Evolutionary conservation across 2,888 invertebrate genomes (phyloP).

Genomic region (Chrysina gloriosa): DNA sequence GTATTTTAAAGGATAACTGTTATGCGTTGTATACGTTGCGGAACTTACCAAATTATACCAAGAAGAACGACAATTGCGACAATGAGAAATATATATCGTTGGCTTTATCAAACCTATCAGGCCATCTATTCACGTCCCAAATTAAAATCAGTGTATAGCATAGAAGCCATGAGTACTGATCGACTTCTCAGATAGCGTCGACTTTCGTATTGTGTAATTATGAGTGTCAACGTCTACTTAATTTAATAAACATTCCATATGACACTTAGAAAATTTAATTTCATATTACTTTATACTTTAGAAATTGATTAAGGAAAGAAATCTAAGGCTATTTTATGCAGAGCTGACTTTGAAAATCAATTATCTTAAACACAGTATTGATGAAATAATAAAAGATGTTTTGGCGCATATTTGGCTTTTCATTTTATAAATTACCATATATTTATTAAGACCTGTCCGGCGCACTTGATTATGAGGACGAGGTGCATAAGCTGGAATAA

Average conservation of each 20-base stretch:
- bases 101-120: constrained; percentile 1
- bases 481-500: too few relatives aligned
- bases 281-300: neutral
- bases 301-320: neutral
- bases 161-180: constrained; percentile 1
- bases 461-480: too few relatives aligned
- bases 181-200: constrained; percentile 3
- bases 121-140: constrained; percentile 16
- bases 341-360: too few relatives aligned
- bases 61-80: constrained; percentile 1
- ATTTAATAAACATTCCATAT: constrained; percentile 13
- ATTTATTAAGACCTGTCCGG: too few relatives aligned
- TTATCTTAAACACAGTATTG: too few relatives aligned
- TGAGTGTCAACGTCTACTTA: constrained; percentile 15
- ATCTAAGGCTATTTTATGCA: too few relatives aligned
- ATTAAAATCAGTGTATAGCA: constrained; percentile 8
- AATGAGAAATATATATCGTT: constrained; percentile 8
- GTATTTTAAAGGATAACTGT: neutral
- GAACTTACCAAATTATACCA: constrained; percentile 11
- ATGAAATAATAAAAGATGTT: too few relatives aligned
- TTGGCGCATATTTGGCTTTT: too few relatives aligned
- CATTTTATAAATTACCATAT: too few relatives aligned
- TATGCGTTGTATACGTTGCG: neutral
- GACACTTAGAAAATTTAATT: neutral
- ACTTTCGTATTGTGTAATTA: constrained; percentile 13